These are phyloP conservation scores for Hecatera dysodea DNA, from an alignment of 2,888 invertebrate genomes.

Conservation along the genomic window DNA sequence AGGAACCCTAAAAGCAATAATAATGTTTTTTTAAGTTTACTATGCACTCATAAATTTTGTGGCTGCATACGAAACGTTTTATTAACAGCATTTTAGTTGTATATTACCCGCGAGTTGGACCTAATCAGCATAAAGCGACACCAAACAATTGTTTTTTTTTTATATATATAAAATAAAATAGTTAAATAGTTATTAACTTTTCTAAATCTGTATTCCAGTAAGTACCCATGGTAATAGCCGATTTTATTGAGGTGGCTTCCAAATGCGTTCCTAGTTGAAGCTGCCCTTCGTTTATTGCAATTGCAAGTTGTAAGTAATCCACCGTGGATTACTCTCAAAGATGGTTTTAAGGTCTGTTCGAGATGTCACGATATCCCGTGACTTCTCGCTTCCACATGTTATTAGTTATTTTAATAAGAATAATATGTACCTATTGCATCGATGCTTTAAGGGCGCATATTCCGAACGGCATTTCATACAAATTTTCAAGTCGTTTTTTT, in stretches of 20 bases:
- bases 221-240: neutral
- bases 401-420: neutral
- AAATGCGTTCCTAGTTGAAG: neutral
- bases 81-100: too few species aligned
- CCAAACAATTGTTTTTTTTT: too few species aligned
- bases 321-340: slow-evolving; percentile 2
- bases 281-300: neutral
- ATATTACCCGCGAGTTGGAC: too few species aligned
- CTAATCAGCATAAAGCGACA: too few species aligned
- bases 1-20: too few species aligned
- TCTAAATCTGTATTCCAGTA: neutral
- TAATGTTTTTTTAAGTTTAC: too few species aligned
- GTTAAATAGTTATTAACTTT: neutral
- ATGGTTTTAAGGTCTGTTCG: neutral
- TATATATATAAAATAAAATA: too few species aligned
- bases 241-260: neutral
- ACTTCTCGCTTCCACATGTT: neutral
- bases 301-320: neutral
- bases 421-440: neutral
- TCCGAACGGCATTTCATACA: too few species aligned
- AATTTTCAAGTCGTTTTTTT: too few species aligned
- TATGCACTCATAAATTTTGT: too few species aligned
- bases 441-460: neutral
- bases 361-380: neutral
- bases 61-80: too few species aligned